Evolutionary conservation across 1,140 invertebrate genomes (phyloP).

Genomic region (Pararge aegeria): DNA sequence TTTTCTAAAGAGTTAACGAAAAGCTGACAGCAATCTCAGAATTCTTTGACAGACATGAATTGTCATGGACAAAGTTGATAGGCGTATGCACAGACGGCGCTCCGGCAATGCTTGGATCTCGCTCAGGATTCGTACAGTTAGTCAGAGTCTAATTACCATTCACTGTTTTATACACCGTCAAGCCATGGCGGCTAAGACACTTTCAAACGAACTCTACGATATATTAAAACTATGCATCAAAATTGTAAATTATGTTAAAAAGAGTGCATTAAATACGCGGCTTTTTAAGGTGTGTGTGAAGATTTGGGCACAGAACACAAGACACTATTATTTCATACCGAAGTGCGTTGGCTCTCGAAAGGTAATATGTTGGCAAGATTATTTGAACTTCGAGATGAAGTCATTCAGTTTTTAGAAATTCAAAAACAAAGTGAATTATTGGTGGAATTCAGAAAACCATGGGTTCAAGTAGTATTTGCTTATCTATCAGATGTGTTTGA

Average conservation of each 20-base stretch:
- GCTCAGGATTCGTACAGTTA: slow-evolving; percentile 15
- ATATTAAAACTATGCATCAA: background rate
- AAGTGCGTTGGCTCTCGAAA: slow-evolving; percentile 54
- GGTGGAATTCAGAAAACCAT: background rate
- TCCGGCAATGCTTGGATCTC: slow-evolving; percentile 16
- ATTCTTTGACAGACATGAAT: slow-evolving; percentile 11
- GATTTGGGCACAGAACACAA: slow-evolving; percentile 52
- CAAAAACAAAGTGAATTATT: background rate
- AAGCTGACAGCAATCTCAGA: slow-evolving; percentile 7
- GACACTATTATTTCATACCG: slow-evolving; percentile 48
- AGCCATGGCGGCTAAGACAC: slow-evolving; percentile 15
- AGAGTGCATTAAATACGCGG: slow-evolving; percentile 3
- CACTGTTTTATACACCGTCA: slow-evolving; percentile 20
- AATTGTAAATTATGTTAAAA: slow-evolving; percentile 9
- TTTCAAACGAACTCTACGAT: background rate
- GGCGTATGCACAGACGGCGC: slow-evolving; percentile 20
- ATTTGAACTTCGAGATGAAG: slow-evolving; percentile 47
- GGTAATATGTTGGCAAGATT: slow-evolving; percentile 54
- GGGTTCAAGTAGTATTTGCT: background rate
- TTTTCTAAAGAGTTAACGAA: slow-evolving; percentile 15
- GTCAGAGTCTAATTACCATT: slow-evolving; percentile 10
- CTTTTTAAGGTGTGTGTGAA: slow-evolving; percentile 38
- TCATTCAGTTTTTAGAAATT: background rate
- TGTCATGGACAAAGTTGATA: slow-evolving; percentile 7
- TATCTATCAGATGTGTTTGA: background rate